Base-by-base conservation (phyloP, 2,797 vertebrate species). In the Poecilia picta region DNA sequence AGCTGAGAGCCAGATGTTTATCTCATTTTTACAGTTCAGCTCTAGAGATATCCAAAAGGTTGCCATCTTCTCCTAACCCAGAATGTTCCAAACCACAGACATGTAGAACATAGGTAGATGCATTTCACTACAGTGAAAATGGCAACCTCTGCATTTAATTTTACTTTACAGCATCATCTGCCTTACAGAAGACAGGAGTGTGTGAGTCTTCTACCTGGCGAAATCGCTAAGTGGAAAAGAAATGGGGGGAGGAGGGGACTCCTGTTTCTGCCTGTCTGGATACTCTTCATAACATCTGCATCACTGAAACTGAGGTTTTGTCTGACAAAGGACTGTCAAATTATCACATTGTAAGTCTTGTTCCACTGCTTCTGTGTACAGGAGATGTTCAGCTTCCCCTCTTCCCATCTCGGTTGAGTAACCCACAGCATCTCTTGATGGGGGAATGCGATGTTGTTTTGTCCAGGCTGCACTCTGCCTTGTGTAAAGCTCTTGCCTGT, bases 301-400 rank as follows among this genome's bases (percentile, higher is more conserved):
- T 71, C 25, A 16, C 68, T 45, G 62, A 33, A 10, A 20, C 33
- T 20, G 8, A 64, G 16, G 31, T 36, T 64, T 20, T 64, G 62
- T 64, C 62, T 64, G 15, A 20, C 16, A 20, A 64, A 64, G 16
- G 3, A 4, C 36, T 41, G 36, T 68, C 64, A 41, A 68, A 41
- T 41, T 25, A 25, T 39, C 64, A 20, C 18, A 66, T 23, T 66
- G 8, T 39, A 23, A 68, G 36, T 68, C 64, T 39, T 12, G 75
- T 76, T 53, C 77, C 51, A 31, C 78, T 70, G 43, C 80, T 57
- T 36, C 57, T 59, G 71, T 10, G 4, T 59, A 23, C 45, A 68
- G 45, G 73, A 86, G 49, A 76, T 82, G 73, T 88, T 51, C 47
- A 71, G 28, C 76, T 77, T 55, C 70, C 73, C 23, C 72, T 77